A percentile compares a stretch with the other conserved stretches of the same genome.
Evolutionary conservation across 2,113 vertebrate genomes (phyloP).

Genomic region (Anseranas semipalmata): DNA sequence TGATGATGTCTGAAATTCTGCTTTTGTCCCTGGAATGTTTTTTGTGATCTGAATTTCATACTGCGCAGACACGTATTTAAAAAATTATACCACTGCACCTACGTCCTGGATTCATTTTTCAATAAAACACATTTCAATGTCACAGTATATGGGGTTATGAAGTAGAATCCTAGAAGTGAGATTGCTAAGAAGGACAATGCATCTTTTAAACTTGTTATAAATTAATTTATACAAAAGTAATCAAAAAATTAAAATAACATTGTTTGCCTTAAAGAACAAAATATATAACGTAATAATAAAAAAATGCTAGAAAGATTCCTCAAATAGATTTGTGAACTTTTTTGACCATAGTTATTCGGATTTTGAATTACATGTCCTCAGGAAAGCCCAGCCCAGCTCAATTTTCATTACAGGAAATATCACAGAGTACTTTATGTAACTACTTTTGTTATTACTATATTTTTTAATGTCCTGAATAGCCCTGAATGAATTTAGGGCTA

Average conservation of each 20-base stretch:
- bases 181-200: not conserved
- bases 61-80: not conserved
- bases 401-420: not conserved
- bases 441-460: not conserved
- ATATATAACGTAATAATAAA: not conserved
- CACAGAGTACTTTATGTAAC: not conserved
- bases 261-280: not conserved
- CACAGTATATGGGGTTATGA: not conserved
- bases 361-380: not conserved
- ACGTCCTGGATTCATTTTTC: not conserved
- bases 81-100: not conserved
- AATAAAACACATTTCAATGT: not conserved
- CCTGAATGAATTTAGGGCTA: not conserved
- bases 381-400: not conserved
- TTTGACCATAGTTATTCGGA: not conserved
- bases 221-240: not conserved
- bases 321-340: accelerated
- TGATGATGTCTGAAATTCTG: not conserved
- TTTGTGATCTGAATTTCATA: not conserved
- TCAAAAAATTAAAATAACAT: not conserved
- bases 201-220: not conserved
- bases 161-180: not conserved
- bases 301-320: not conserved
- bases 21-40: not conserved
- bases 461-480: not conserved